A percentile compares a stretch with the other conserved stretches of the same genome.
Conservation (phyloP, 2,888 invertebrate genomes). For the Coremacera marginata region DNA sequence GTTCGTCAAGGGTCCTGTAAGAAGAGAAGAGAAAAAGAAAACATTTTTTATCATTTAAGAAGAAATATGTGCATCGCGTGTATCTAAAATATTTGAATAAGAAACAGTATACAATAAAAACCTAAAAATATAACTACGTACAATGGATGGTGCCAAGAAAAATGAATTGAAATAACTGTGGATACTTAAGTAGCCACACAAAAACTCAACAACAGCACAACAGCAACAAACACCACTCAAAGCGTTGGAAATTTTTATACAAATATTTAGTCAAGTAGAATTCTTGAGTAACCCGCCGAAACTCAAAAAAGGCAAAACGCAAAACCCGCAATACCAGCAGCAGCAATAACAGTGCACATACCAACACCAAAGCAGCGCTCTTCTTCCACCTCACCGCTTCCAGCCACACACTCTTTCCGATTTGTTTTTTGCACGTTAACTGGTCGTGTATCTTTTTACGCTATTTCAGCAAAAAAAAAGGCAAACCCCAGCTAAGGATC, state of each 20-base stretch:
- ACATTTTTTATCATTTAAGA: background rate
- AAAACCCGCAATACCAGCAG: background rate
- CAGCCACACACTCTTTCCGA: too few relatives aligned
- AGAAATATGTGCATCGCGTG: conserved; percentile 20
- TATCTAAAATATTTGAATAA: conserved; percentile 3
- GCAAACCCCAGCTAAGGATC: background rate
- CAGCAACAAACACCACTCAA: background rate
- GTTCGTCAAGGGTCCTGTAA: conserved; percentile 1
- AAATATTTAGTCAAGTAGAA: background rate
- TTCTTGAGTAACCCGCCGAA: background rate
- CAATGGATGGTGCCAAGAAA: background rate
- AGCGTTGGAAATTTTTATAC: background rate
- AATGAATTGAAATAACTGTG: conserved; percentile 2
- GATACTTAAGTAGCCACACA: conserved; percentile 3
- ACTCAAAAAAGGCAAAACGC: background rate
- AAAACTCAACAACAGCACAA: background rate
- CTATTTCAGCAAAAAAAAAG: background rate
- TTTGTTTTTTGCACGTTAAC: too few relatives aligned
- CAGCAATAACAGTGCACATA: background rate
- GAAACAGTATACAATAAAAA: background rate
- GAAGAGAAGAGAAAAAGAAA: background rate
- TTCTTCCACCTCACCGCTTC: too few relatives aligned
- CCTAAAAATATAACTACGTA: background rate
- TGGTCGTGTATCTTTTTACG: background rate
- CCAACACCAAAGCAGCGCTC: too few relatives aligned